Conservation (phyloP, 2,888 invertebrate genomes). For the Papilio protenor region DNA sequence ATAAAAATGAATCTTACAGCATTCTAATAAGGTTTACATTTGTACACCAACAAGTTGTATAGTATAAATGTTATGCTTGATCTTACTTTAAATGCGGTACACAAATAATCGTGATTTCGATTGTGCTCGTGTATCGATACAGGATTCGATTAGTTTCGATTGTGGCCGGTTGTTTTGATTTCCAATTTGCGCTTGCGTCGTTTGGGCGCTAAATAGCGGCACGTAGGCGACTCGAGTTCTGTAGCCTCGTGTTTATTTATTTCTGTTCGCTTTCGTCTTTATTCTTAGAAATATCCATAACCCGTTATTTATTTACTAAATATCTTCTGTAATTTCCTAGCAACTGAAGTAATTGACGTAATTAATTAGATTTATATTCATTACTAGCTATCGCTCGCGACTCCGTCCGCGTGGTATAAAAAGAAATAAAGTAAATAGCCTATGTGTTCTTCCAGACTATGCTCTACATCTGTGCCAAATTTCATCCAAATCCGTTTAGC, state of each 20-base stretch:
- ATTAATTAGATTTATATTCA: constrained; percentile 54
- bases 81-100: constrained; percentile 49
- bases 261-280: constrained; percentile 67
- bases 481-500: no score
- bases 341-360: constrained; percentile 47
- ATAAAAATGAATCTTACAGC: constrained; percentile 49
- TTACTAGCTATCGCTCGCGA: no score
- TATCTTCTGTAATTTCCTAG: background rate
- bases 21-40: constrained; percentile 59
- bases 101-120: constrained; percentile 81
- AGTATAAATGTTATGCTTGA: constrained; percentile 12
- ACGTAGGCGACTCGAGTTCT: constrained; percentile 71
- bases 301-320: constrained; percentile 46
- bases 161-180: constrained; percentile 81
- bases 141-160: constrained; percentile 81
- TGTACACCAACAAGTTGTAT: constrained; percentile 51
- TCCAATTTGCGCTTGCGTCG: constrained; percentile 83
- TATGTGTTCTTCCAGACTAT: no score
- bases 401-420: no score
- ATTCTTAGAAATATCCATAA: constrained; percentile 50
- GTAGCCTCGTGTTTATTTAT: constrained; percentile 74
- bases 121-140: constrained; percentile 79
- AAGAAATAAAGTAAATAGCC: no score
- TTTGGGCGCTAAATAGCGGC: constrained; percentile 82
- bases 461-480: no score